Evolutionary conservation across 2,113 vertebrate species (phyloP).

Genomic region (Notechis scutatus): DNA sequence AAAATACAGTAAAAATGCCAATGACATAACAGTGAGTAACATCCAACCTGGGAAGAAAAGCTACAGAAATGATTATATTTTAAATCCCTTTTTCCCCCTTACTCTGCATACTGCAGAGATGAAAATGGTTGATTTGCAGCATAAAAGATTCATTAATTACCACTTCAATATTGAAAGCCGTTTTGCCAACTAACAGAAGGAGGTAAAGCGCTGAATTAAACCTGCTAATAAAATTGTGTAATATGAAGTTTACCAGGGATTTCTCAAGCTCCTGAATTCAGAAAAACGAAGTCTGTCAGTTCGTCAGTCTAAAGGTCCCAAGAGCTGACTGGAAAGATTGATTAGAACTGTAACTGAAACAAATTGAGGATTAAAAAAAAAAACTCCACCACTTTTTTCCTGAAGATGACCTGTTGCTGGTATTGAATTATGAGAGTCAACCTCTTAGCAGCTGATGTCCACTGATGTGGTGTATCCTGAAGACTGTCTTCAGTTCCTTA

Average conservation of each 20-base stretch:
- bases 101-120: conserved; percentile 60
- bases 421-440: neutral
- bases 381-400: neutral
- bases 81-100: conserved; percentile 59
- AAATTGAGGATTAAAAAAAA: neutral
- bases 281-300: conserved; percentile 16
- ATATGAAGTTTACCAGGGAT: conserved; percentile 69
- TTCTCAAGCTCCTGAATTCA: conserved; percentile 50
- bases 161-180: conserved; percentile 82
- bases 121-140: conserved; percentile 81
- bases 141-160: conserved; percentile 83
- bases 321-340: neutral
- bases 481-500: neutral
- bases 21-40: conserved; percentile 51
- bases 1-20: conserved; percentile 45
- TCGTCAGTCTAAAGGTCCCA: conserved; percentile 29
- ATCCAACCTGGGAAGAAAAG: conserved; percentile 48
- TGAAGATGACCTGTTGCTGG: neutral
- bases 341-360: neutral
- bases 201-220: conserved; percentile 78
- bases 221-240: conserved; percentile 80
- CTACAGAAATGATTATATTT: conserved; percentile 64
- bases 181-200: conserved; percentile 77
- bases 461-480: neutral
- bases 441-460: neutral